phyloP scores from a whole-genome alignment of 2,888 invertebrate genomes.

The Cheilosia impressa region DNA sequence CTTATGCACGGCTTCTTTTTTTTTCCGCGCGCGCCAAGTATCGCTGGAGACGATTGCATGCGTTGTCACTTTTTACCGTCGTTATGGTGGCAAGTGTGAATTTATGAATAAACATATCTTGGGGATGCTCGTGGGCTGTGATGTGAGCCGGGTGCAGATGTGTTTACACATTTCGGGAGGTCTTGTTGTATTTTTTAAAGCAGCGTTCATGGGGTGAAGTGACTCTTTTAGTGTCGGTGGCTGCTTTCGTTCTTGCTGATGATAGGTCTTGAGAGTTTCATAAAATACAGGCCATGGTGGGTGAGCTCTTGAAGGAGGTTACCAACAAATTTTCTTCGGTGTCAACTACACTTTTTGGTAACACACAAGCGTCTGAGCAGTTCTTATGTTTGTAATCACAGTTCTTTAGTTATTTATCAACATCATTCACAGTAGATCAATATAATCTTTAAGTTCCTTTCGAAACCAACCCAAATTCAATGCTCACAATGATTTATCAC shows the following conservation, averaged over 20 bases:
- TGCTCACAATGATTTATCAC: too few relatives aligned
- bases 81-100: constrained; percentile 42
- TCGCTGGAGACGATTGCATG: constrained; percentile 33
- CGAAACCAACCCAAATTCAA: too few relatives aligned
- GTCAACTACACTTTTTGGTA: too few relatives aligned
- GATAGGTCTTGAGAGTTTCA: background rate
- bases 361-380: too few relatives aligned
- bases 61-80: constrained; percentile 9
- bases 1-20: constrained; percentile 12
- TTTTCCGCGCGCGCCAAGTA: constrained; percentile 25
- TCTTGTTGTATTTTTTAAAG: constrained; percentile 49
- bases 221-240: background rate
- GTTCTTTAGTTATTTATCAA: too few relatives aligned
- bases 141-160: constrained; percentile 47
- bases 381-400: too few relatives aligned
- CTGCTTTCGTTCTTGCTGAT: background rate
- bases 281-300: too few relatives aligned
- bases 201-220: constrained; percentile 32
- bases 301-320: background rate
- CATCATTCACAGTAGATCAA: too few relatives aligned
- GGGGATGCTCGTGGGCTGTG: constrained; percentile 60
- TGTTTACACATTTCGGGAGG: constrained; percentile 61
- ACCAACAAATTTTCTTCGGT: background rate
- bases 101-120: constrained; percentile 73
- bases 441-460: too few relatives aligned